Percentiles rank a stretch among this genome's conserved stretches.
phyloP scores from a whole-genome alignment of 2,113 vertebrate genomes.

The Phasianus colchicus region DNA sequence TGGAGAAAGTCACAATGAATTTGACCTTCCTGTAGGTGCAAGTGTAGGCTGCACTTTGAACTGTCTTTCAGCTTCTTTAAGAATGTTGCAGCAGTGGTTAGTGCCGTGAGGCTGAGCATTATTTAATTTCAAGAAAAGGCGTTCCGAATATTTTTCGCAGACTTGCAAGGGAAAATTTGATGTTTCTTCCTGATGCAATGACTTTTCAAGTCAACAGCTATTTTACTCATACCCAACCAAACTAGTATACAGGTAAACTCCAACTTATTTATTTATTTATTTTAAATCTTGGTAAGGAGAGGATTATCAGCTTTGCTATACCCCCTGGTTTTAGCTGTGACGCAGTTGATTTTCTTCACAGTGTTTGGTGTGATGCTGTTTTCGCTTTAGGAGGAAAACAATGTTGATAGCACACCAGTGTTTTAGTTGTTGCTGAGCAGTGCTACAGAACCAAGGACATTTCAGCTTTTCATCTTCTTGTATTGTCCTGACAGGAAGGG shows the following conservation, averaged over 20 bases:
- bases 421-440: not conserved
- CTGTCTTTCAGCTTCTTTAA: not conserved
- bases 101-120: not conserved
- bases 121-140: not conserved
- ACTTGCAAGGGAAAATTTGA: not conserved
- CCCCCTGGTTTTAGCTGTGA: not conserved
- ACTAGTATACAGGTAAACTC: not conserved
- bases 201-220: not conserved
- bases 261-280: too few species aligned
- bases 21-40: not conserved
- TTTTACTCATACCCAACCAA: not conserved
- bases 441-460: not conserved
- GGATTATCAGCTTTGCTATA: not conserved
- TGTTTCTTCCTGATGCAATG: not conserved
- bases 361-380: not conserved
- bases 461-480: not conserved
- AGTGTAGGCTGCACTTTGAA: not conserved
- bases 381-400: not conserved
- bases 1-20: not conserved
- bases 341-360: not conserved
- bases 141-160: not conserved
- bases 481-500: not conserved
- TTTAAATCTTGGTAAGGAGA: not conserved
- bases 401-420: not conserved
- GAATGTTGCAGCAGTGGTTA: not conserved